Evolutionary conservation across 1,140 invertebrate genomes (phyloP), one percentile per base, ranked within the genome.

Genomic region (Onthophagus taurus): DNA sequence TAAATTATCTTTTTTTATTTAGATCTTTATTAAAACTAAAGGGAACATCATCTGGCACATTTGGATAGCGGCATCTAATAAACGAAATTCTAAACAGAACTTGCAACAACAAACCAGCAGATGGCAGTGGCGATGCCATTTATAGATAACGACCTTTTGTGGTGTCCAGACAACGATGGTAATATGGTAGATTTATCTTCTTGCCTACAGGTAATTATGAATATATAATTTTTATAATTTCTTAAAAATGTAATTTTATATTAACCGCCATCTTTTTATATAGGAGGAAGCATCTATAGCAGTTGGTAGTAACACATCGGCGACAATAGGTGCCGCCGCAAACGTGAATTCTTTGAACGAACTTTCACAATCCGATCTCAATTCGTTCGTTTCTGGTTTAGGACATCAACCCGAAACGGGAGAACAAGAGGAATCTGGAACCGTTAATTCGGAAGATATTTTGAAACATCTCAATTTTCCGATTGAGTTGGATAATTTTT

Each of bases 81-180:
- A n/a, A n/a, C n/a, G n/a, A n/a, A n/a, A n/a, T n/a, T n/a, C n/a
- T n/a, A n/a, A n/a, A n/a, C n/a, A n/a, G n/a, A n/a, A n/a, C n/a
- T n/a, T n/a, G n/a, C n/a, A n/a, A n/a, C n/a, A n/a, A n/a, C n/a
- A n/a, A n/a, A n/a, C n/a, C n/a, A n/a, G n/a, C n/a, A n/a, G n/a
- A 70, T 69, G 64, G 70, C 75, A 59, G 69, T 75, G 76, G 77
- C 76, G 74, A 92, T 92, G 88, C 87, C 88, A 71, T 92, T 91
- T 76, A 89, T 92, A 70, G 87, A 91, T 72, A 88, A 91, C 75
- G 87, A 90, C 62, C 68, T 86, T 52, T 78, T 90, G 53, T 91
- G 87, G 88, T 87, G 86, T 74, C 83, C 84, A 61, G 85, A 89
- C 72, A 87, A 85, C 68, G 86, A 90, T 68, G 85, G 83, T 63